Base-by-base conservation (phyloP, 2,797 vertebrate genomes). In the Manis crassicaudata region DNA sequence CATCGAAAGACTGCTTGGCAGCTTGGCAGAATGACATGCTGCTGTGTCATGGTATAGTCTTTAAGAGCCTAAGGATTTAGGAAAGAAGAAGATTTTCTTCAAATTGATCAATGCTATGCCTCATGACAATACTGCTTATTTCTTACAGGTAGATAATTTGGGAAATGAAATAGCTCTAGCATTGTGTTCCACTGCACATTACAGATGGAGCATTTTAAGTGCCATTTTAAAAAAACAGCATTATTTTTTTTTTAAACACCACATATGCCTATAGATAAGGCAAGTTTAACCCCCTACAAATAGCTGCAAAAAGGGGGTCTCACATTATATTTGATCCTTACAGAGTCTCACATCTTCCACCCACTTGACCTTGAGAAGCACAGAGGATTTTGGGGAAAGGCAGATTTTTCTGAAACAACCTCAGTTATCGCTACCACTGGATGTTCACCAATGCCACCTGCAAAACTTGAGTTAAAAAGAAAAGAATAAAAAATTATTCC, bases 1-100 rank as follows among this genome's bases (percentile, higher is more conserved):
- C 46, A 37, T 9, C 91, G 90, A 96, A 96, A 95, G 92, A 85
- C 93, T 77, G 80, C 88, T 27, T 92, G 94, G 92, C 92, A 68
- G 76, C 62, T 18, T 87, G 88, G 97, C 95, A 97, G 80, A 87
- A 83, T 92, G 97, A 92, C 80, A 82, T 40, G 75, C 76, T 72
- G 46, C 88, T 67, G 54, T 56, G 56, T 56, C 32, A 4, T 68
- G 80, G 68, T 93, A 27, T 0, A 83, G 88, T 63, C 32, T 21
- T 65, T 86, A 90, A 52, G 60, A 58, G 29, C 56, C 94, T 87
- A 76, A 86, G 81, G 27, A 58, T 50, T 84, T 54, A 93, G 79
- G 82, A 96, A 75, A 84, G 80, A 46, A 14, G 54, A 77, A 56
- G 35, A 88, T 70, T 95, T 82, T 79, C 72, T 91, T 93, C 91